Evolutionary conservation across 2,888 invertebrate genomes (phyloP).

Genomic region (Tridacna crocea): DNA sequence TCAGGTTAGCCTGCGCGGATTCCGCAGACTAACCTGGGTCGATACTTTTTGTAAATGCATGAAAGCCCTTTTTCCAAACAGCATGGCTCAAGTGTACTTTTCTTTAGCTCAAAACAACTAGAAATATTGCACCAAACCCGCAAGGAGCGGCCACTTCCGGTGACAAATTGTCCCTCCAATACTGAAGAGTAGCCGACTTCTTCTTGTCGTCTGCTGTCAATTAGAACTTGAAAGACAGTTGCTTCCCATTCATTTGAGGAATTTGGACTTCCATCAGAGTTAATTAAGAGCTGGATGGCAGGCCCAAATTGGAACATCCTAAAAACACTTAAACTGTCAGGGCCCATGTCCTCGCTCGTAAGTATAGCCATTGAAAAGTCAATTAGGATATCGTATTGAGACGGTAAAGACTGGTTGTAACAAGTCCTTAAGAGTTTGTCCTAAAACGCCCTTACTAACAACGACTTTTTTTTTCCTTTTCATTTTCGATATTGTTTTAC

Average conservation of each 20-base stretch:
- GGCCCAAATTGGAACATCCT: conserved; percentile 61
- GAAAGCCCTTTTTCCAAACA: too few species aligned
- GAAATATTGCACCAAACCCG: background rate
- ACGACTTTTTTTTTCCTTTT: conserved; percentile 6
- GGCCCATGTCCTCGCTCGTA: conserved; percentile 13
- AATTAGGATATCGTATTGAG: background rate
- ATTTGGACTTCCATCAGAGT: conserved; percentile 16
- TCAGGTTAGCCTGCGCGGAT: too few species aligned
- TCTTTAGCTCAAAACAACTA: too few species aligned
- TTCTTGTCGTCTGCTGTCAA: conserved; percentile 60
- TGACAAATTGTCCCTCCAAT: conserved; percentile 55
- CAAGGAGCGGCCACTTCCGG: conserved; percentile 43
- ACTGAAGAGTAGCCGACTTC: conserved; percentile 53
- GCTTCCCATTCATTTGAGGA: conserved; percentile 56
- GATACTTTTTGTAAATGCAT: too few species aligned
- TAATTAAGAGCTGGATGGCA: conserved; percentile 21
- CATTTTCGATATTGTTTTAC: conserved; percentile 13
- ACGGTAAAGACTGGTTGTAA: background rate
- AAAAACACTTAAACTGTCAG: conserved; percentile 54
- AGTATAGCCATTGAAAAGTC: conserved; percentile 23
- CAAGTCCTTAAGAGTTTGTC: background rate
- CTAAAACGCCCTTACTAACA: background rate
- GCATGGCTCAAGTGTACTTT: too few species aligned
- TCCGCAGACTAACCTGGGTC: too few species aligned
- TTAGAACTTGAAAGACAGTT: conserved; percentile 41